phyloP scores from a whole-genome alignment of 2,888 invertebrate genomes.

The Nemotelus nigrinus region DNA sequence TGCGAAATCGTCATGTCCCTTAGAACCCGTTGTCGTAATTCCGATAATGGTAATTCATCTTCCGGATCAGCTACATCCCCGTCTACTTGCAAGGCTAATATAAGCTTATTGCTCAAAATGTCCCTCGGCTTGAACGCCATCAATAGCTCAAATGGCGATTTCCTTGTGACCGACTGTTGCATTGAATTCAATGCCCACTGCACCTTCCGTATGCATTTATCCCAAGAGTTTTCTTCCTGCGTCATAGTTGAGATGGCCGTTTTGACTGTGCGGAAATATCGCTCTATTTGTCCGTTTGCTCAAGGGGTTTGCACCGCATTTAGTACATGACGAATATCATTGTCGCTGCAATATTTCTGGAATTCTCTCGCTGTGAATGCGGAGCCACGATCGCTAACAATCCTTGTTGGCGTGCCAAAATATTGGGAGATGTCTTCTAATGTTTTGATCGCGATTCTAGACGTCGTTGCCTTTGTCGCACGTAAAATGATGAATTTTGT shows the following conservation, averaged over 20 bases:
- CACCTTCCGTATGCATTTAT: neutral
- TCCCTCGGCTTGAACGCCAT: neutral
- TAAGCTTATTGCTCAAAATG: no score
- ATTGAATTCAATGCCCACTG: constrained; percentile 18
- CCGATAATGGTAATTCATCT: no score
- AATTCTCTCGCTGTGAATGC: neutral
- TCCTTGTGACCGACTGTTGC: neutral
- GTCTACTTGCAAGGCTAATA: no score
- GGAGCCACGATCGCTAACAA: neutral
- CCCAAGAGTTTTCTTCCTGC: constrained; percentile 1
- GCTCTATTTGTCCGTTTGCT: constrained; percentile 52
- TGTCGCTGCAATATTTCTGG: neutral
- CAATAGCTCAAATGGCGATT: neutral
- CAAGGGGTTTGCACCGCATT: neutral
- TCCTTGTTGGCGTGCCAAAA: constrained; percentile 3
- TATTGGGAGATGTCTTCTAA: constrained; percentile 16
- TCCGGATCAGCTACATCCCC: no score
- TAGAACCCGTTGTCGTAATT: no score
- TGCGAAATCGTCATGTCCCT: no score
- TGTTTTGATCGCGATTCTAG: neutral
- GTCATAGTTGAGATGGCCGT: constrained; percentile 44
- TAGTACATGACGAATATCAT: neutral
- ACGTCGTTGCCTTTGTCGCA: no score
- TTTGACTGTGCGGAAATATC: constrained; percentile 47
- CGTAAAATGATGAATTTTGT: no score